Base-by-base conservation (phyloP, 2,888 invertebrate genomes). In the Cosmia trapezina region DNA sequence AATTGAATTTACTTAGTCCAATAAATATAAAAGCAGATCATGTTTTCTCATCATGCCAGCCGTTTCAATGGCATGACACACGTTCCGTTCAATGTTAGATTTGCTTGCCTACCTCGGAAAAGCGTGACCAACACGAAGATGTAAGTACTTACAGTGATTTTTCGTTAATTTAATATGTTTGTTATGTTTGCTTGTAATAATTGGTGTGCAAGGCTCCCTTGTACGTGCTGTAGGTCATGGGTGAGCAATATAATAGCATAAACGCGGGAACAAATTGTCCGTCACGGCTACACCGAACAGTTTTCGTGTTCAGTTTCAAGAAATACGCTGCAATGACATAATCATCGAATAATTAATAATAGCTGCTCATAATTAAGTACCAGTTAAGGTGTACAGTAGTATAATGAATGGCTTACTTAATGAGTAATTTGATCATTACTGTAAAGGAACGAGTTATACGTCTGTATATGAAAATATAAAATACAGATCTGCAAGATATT, bases 241-340 rank as follows among this genome's bases (percentile, higher is more conserved):
- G 79, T 91, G 87, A 89, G 86, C 83, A 87, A 69, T 89, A 88
- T 89, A 88, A 89, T 81, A 85, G 75, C 83, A 86, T 90, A 90
- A 91, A 90, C 87, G 87, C 89, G 87, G 90, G 89, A 92, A 92
- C 92, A 89, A 91, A 92, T 91, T 87, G 85, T 89, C 88, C 90
- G 82, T 82, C 86, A 87, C 64, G 86, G 91, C 87, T 89, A 83
- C 86, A 88, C 87, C 85, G 78, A 80, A 76, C 70, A 74, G 77
- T 80, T 84, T 82, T 83, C 79, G 81, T 83, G 77, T 87, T 84
- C 70, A 77, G 60, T 80, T 73, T 63, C 74, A 76, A 82, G 82
- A 83, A 87, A 85, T 87, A 86, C 87, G 84, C 79, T 82, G 78
- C 83, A 83, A 88, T 90, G 89, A 90, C 88, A 89, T 89, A 91